Evolutionary conservation across 2,113 vertebrate species (phyloP).

Genomic region (Antidorcas marsupialis): DNA sequence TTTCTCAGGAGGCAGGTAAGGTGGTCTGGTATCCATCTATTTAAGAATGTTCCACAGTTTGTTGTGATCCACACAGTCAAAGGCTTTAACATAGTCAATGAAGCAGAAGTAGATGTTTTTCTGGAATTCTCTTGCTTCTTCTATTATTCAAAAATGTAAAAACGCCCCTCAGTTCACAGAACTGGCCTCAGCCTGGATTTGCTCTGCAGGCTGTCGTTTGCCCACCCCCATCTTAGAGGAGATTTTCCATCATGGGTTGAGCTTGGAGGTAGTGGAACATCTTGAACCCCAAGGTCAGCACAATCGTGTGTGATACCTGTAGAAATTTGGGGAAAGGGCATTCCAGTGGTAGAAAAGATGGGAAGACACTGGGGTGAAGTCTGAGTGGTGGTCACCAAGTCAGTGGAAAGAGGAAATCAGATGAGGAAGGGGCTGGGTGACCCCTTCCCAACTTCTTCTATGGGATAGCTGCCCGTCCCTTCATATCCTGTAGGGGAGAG

Average conservation of each 20-base stretch:
- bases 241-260: not conserved
- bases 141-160: not conserved
- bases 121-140: not conserved
- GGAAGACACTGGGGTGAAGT: not conserved
- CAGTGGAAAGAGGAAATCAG: not conserved
- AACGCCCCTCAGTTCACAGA: not conserved
- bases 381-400: not conserved
- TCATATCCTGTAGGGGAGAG: not conserved
- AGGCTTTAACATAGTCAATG: not conserved
- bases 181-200: not conserved
- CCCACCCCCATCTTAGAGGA: fast-evolving
- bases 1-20: not conserved
- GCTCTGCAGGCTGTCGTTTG: no score
- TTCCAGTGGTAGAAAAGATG: not conserved
- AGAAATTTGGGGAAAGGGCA: not conserved
- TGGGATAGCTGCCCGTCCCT: not conserved
- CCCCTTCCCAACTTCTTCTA: not conserved
- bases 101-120: not conserved
- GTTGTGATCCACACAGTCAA: not conserved
- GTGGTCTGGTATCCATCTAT: not conserved
- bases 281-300: not conserved
- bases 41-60: not conserved
- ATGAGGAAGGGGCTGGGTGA: not conserved
- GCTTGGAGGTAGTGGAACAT: not conserved
- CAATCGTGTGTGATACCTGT: fast-evolving